These are phyloP conservation scores for Indri indri DNA, from an alignment of 2,113 vertebrate species.

Conservation along the genomic window DNA sequence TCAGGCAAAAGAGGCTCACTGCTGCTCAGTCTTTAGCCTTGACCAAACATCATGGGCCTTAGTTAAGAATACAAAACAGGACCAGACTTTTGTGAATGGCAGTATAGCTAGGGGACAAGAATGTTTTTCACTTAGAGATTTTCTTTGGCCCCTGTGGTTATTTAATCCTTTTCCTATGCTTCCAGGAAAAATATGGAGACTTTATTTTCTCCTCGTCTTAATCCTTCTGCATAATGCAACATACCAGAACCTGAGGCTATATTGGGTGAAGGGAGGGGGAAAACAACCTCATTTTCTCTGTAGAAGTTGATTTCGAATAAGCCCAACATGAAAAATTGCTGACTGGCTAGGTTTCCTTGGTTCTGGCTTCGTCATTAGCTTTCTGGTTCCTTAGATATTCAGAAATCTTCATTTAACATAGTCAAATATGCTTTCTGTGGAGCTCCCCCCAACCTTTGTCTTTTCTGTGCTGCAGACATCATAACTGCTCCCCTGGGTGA, in stretches of 20 bases:
- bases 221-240: background rate
- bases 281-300: background rate
- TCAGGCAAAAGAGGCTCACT: constrained; percentile 27
- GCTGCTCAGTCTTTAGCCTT: constrained; percentile 11
- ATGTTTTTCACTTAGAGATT: constrained; percentile 34
- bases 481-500: background rate
- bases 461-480: background rate
- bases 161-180: constrained; percentile 2
- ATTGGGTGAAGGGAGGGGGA: background rate
- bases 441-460: background rate
- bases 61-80: constrained; percentile 1
- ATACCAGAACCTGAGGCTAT: background rate
- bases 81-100: background rate
- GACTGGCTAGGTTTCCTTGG: constrained; percentile 2
- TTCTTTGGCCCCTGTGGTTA: background rate
- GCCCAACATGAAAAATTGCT: background rate
- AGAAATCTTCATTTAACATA: constrained; percentile 28
- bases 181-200: background rate
- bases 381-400: background rate
- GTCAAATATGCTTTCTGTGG: background rate
- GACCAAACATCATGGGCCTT: background rate
- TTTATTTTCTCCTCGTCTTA: constrained; percentile 35
- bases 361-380: constrained; percentile 49
- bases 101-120: background rate
- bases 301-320: constrained; percentile 29